A percentile compares a stretch with the other conserved stretches of the same genome.
Conservation (phyloP, 2,888 invertebrate species). For the Cephus spinipes region DNA sequence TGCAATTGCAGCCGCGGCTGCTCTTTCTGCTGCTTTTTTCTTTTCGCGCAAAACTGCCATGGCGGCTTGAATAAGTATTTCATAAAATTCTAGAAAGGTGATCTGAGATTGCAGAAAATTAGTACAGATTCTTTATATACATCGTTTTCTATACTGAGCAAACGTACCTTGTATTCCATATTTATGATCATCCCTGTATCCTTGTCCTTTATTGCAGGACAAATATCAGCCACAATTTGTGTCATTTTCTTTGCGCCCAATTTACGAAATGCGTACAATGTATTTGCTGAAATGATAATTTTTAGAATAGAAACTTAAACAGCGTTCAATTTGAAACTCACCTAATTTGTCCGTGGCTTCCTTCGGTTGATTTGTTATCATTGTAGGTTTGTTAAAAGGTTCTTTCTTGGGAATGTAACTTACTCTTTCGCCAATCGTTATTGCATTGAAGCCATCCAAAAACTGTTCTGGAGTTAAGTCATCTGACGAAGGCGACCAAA, state of each 20-base stretch:
- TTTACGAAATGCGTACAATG: slow-evolving; percentile 50
- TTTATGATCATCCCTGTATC: slow-evolving; percentile 63
- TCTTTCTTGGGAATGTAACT: slow-evolving; percentile 37
- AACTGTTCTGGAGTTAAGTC: slow-evolving; percentile 21
- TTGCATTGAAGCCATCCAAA: slow-evolving; percentile 43
- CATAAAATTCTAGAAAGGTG: slow-evolving; percentile 74
- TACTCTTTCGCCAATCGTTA: slow-evolving; percentile 46
- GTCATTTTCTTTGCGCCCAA: slow-evolving; percentile 55
- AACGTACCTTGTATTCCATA: slow-evolving; percentile 65
- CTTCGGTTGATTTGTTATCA: background rate
- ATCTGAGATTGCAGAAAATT: slow-evolving; percentile 49
- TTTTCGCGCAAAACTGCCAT: slow-evolving; percentile 1
- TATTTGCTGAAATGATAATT: slow-evolving; percentile 31
- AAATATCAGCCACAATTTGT: slow-evolving; percentile 60
- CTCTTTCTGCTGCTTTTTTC: slow-evolving; percentile 12
- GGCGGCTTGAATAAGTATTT: slow-evolving; percentile 66
- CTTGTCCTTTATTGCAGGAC: slow-evolving; percentile 66
- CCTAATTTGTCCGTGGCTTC: slow-evolving; percentile 1
- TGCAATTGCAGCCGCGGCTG: background rate
- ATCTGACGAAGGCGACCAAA: background rate
- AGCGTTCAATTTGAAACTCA: background rate
- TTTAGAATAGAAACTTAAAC: background rate
- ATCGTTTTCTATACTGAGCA: background rate
- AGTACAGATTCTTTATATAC: background rate
- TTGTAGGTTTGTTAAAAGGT: background rate